Evolutionary conservation across 2,113 vertebrate species (phyloP).

Genomic region (Panurus biarmicus): DNA sequence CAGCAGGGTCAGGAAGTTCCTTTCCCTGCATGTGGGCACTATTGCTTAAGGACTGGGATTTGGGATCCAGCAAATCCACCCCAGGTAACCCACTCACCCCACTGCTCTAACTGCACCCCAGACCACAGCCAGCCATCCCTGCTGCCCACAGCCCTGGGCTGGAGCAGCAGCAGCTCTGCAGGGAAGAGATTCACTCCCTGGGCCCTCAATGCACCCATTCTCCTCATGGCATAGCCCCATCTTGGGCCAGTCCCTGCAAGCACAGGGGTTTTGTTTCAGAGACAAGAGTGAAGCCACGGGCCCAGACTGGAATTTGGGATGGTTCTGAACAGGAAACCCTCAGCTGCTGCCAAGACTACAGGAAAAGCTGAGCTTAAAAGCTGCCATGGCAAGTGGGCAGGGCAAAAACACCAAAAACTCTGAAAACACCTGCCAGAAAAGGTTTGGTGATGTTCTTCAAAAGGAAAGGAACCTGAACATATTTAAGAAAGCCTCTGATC

Average conservation of each 20-base stretch:
- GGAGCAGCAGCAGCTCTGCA: not conserved
- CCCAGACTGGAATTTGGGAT: not conserved
- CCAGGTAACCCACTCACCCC: not conserved
- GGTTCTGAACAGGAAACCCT: not conserved
- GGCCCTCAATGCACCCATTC: not conserved
- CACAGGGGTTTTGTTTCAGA: not conserved
- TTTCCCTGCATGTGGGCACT: not conserved
- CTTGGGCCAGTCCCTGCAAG: not conserved
- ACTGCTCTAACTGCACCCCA: rapidly evolving
- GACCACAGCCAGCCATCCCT: not conserved
- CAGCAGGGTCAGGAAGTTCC: slow-evolving; percentile 16
- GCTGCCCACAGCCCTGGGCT: not conserved
- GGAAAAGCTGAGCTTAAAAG: not conserved
- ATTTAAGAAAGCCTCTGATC: not conserved
- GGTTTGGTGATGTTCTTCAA: not conserved
- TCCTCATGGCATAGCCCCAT: not conserved
- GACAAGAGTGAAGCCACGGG: rapidly evolving
- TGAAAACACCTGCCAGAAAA: not conserved
- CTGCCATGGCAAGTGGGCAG: not conserved
- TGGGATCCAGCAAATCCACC: not conserved
- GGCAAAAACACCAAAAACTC: too few species aligned
- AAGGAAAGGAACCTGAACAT: not conserved
- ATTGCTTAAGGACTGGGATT: slow-evolving; percentile 11
- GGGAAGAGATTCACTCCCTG: not conserved
- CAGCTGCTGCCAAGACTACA: not conserved